Percentiles rank a stretch among this genome's conserved stretches.
Conservation (phyloP, 1,140 invertebrate genomes). For the Cherax quadricarinatus region DNA sequence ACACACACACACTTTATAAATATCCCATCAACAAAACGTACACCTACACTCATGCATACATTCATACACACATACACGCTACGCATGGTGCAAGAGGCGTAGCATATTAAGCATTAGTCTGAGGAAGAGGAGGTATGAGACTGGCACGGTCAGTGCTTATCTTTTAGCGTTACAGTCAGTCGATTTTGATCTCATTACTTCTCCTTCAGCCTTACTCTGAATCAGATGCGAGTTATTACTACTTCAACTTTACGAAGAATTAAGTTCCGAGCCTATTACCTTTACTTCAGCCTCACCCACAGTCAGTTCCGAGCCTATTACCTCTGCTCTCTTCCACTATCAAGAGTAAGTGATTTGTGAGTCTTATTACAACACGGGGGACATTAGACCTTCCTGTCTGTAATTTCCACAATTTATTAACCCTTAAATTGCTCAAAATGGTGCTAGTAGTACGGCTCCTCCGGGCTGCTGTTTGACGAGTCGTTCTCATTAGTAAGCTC, state of each 20-base stretch:
- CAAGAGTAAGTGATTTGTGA: conserved; percentile 28
- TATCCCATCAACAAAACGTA: not conserved
- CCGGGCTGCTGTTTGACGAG: not conserved
- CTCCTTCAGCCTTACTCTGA: no score
- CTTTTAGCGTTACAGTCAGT: no score
- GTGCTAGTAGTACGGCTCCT: not conserved
- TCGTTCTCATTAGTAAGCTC: not conserved
- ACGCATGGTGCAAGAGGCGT: no score
- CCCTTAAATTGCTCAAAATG: conserved; percentile 15
- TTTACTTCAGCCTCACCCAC: no score
- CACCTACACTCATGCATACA: conserved; percentile 9
- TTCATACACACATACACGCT: conserved; percentile 5
- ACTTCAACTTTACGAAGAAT: no score
- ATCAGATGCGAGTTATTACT: no score
- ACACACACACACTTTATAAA: no score
- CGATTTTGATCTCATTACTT: no score
- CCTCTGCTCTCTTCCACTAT: not conserved
- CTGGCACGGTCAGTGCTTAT: no score
- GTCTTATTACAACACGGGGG: conserved; percentile 33
- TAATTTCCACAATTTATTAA: conserved; percentile 47
- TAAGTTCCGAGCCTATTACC: no score
- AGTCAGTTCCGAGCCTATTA: not conserved
- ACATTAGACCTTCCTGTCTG: conserved; percentile 18
- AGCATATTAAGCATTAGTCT: no score
- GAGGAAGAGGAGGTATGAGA: no score